Conservation (phyloP, 2,113 vertebrate species). For the Colossoma macropomum region DNA sequence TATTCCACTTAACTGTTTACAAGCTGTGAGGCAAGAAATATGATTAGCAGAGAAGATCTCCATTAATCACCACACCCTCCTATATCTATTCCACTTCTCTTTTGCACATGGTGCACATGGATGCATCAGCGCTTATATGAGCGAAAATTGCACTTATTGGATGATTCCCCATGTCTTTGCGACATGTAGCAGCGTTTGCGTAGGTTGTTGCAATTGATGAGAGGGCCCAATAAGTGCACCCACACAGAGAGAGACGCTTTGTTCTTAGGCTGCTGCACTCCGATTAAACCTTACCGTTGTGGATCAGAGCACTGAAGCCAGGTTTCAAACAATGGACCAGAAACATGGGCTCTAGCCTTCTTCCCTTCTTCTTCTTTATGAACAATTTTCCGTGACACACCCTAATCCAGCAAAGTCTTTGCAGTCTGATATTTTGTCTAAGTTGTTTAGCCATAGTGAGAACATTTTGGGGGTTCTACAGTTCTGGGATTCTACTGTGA, state of each 20-base stretch:
- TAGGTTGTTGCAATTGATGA: conserved; percentile 3
- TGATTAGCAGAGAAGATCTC: neutral
- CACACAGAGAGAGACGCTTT: neutral
- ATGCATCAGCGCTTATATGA: neutral
- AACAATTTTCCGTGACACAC: neutral
- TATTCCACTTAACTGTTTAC: too few species aligned
- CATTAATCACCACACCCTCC: neutral
- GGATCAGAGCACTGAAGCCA: neutral
- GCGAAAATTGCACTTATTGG: neutral
- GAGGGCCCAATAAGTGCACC: neutral
- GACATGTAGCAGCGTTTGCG: neutral
- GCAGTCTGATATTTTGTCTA: neutral
- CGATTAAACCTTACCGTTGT: neutral
- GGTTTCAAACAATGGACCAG: neutral
- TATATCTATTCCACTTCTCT: neutral
- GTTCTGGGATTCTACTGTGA: neutral
- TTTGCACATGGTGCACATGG: neutral
- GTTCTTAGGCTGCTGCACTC: neutral
- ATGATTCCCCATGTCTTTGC: neutral
- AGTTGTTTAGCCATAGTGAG: neutral
- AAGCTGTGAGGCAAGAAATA: neutral
- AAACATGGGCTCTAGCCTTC: neutral
- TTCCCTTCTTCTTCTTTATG: too few species aligned
- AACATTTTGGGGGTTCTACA: neutral
- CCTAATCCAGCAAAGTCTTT: neutral